Percentiles rank a stretch among this genome's conserved stretches.
Evolutionary conservation across 2,888 invertebrate genomes (phyloP).

Genomic region (Petrophora chlorosata): DNA sequence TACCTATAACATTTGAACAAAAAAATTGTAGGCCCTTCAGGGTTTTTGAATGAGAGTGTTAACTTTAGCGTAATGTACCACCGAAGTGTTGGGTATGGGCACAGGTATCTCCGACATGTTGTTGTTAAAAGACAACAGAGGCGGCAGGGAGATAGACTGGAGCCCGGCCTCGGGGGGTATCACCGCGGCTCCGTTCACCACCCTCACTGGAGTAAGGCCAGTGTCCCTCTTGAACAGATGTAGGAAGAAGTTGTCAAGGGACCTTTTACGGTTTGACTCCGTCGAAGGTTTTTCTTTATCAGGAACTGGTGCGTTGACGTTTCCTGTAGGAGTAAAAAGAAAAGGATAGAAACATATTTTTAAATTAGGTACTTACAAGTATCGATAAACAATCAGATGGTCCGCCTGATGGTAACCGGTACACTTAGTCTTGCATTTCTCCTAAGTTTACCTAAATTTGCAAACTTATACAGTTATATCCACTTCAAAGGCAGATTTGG

Average conservation of each 20-base stretch:
- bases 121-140: constrained; percentile 62
- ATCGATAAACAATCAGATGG: too few relatives aligned
- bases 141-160: constrained; percentile 62
- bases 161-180: constrained; percentile 61
- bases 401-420: too few relatives aligned
- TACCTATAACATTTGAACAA: not conserved
- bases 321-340: not conserved
- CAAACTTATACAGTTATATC: too few relatives aligned
- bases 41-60: constrained; percentile 56
- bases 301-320: not conserved
- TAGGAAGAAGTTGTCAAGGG: constrained; percentile 19
- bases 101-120: constrained; percentile 67
- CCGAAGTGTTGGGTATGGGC: constrained; percentile 72
- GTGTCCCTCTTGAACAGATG: constrained; percentile 44
- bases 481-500: too few relatives aligned
- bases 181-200: constrained; percentile 56
- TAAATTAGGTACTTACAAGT: too few relatives aligned
- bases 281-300: not conserved
- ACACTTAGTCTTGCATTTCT: too few relatives aligned
- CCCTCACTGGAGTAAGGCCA: constrained; percentile 42
- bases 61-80: constrained; percentile 69
- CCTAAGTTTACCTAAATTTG: too few relatives aligned
- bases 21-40: constrained; percentile 15
- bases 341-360: not conserved
- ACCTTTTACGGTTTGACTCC: not conserved